Base-by-base conservation (phyloP, 2,888 invertebrate species). In the Drosophila colorata region DNA sequence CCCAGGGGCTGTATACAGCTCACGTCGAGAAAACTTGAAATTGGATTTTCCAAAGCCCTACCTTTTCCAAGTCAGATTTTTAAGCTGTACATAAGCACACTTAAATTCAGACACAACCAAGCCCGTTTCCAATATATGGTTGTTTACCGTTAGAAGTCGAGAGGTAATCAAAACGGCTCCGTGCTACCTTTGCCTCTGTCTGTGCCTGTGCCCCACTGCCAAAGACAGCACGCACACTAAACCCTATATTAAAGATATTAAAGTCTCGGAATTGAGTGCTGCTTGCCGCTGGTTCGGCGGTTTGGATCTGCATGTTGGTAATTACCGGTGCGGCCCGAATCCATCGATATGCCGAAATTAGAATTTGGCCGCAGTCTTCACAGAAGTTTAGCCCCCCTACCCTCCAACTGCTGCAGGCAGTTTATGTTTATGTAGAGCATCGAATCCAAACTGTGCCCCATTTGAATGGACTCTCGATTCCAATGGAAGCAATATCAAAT, bases 111-210 rank as follows among this genome's bases (percentile, higher is more conserved):
- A 18, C 11, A 9, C 20, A 57, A 20, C 9, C 37, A 25, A 25
- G 13, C 13, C 9, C 14, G 41, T 25, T 11, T 35, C 14, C 53
- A 67, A 59, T 31, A 46, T 9, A 23, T 69, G 70, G 69, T 65
- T 59, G 53, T 82, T 79, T 88, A 83, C 83, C 83, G 83, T 83
- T 83, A 83, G 80, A 48, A 31, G 44, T 61, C 38, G 70, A 46
- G n/a, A 47, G 49, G 58, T 69, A 84, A 87, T 87, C 85, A 87
- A 87, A 87, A 87, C 87, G 81, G 71, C 69, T 53, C 13, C 35
- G 38, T 25, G 35, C 16, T 60, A 56, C 58, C 48, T 47, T 43
- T 35, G 33, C 4, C 33, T 13, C 33, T 47, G 13, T 37, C 41
- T 31, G 14, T 37, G 37, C 33, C 41, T 44, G 37, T 82, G 84